These are phyloP conservation scores for Zygaena filipendulae DNA, from an alignment of 2,888 invertebrate species.

Conservation along the genomic window DNA sequence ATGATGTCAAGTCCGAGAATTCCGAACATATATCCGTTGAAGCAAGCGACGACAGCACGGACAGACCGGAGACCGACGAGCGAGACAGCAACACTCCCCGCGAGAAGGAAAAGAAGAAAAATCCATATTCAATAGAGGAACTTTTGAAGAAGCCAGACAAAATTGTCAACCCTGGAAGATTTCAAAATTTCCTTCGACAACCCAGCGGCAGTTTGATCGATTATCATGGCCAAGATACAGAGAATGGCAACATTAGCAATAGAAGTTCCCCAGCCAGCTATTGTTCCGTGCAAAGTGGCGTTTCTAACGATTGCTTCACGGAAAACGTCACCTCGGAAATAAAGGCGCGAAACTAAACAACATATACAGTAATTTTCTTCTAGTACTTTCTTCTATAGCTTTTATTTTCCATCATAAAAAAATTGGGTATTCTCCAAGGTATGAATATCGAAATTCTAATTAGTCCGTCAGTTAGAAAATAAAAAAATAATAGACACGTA, in stretches of 20 bases:
- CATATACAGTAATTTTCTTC: no score
- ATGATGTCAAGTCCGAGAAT: constrained; percentile 51
- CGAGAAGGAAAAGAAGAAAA: constrained; percentile 72
- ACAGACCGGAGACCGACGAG: constrained; percentile 57
- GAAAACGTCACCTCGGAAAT: constrained; percentile 48
- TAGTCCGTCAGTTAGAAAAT: no score
- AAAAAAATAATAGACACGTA: no score
- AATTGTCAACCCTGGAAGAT: constrained; percentile 48
- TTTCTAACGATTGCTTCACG: constrained; percentile 49
- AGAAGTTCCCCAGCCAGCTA: constrained; percentile 58
- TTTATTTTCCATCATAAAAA: no score
- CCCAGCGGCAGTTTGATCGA: constrained; percentile 70
- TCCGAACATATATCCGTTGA: constrained; percentile 62
- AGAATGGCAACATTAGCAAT: constrained; percentile 41
- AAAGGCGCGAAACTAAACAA: constrained; percentile 41
- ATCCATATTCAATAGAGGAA: constrained; percentile 90
- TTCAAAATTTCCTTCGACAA: constrained; percentile 61
- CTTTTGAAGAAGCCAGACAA: constrained; percentile 83
- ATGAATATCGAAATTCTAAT: no score
- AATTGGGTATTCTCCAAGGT: no score
- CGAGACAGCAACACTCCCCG: constrained; percentile 34
- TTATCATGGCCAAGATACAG: constrained; percentile 40
- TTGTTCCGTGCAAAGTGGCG: constrained; percentile 49
- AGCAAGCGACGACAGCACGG: constrained; percentile 71
- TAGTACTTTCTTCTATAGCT: background rate